Evolutionary conservation across 2,797 vertebrate genomes (phyloP), one percentile per base, ranked within the genome.

Genomic region (Chromobotia macracanthus): DNA sequence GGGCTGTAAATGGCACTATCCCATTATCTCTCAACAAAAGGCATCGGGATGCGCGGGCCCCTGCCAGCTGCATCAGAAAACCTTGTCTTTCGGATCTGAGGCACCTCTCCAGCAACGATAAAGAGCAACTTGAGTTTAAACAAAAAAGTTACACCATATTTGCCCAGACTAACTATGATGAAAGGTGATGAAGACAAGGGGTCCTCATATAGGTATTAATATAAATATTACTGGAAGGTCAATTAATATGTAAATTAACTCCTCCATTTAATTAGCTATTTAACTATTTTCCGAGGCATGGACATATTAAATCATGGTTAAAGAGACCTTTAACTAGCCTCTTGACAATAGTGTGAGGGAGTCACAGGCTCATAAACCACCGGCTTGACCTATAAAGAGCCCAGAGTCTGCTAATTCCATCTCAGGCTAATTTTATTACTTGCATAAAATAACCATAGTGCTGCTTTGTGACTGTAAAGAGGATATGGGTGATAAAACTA

Each of bases 201-300:
- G 95, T 99, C 95, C 96, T 97, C 95, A 91, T 97, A 96, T 95
- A 99, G 97, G 97, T 97, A 99, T 99, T 97, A 99, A 98, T 99
- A 99, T 99, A 99, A 99, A 99, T 99, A 99, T 99, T 99, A 99
- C 97, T 97, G 96, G 97, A 98, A 99, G 97, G 97, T 98, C 97
- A 99, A 99, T 99, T 99, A 99, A 99, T 99, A 99, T 99, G 97
- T 99, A 99, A 99, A 99, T 99, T 96, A 99, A 99, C 97, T 99
- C 96, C 97, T 98, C 96, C 96, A 99, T 99, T 99, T 99, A 99
- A 99, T 99, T 99, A 99, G 97, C 97, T 99, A 99, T 99, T 99
- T 99, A 98, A 99, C 97, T 99, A 99, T 99, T 99, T 99, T 99
- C 97, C 95, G 93, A 99, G 97, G 96, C 97, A 98, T 97, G 97